Conservation (phyloP, 2,888 invertebrate genomes). For the Drosophila limbata region DNA sequence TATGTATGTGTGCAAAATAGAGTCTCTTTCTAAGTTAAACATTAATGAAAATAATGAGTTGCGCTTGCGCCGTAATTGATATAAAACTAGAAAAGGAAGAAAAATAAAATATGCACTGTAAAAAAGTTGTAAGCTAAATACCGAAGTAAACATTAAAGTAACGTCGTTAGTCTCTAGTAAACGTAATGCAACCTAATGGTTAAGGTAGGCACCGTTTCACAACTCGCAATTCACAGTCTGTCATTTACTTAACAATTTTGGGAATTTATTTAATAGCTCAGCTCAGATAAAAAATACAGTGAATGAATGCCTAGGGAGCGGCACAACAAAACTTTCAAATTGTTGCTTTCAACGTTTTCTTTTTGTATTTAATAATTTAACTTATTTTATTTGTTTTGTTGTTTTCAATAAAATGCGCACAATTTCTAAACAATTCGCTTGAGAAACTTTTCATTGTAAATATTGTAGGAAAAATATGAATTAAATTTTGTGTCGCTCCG, state of each 20-base stretch:
- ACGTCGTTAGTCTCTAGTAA: constrained; percentile 56
- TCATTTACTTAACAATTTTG: constrained; percentile 25
- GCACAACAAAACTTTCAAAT: constrained; percentile 18
- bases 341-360: constrained; percentile 11
- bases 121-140: constrained; percentile 57
- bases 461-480: constrained; percentile 45
- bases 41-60: constrained; percentile 29
- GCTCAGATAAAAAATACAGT: constrained; percentile 30
- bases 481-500: constrained; percentile 34
- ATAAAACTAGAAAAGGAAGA: constrained; percentile 18
- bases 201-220: constrained; percentile 41
- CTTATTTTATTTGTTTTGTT: constrained; percentile 8
- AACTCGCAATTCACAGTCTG: constrained; percentile 34
- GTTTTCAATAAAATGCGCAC: constrained; percentile 64
- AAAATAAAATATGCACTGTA: constrained; percentile 48
- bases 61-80: constrained; percentile 46
- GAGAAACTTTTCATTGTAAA: constrained; percentile 60
- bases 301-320: constrained; percentile 28
- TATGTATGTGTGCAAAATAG: constrained; percentile 42
- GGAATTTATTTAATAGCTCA: constrained; percentile 28
- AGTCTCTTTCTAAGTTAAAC: constrained; percentile 41
- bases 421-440: constrained; percentile 51
- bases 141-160: constrained; percentile 51
- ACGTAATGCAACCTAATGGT: constrained; percentile 37
- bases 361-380: constrained; percentile 10